Base-by-base conservation (phyloP, 2,113 vertebrate species). In the Aegithalos caudatus region DNA sequence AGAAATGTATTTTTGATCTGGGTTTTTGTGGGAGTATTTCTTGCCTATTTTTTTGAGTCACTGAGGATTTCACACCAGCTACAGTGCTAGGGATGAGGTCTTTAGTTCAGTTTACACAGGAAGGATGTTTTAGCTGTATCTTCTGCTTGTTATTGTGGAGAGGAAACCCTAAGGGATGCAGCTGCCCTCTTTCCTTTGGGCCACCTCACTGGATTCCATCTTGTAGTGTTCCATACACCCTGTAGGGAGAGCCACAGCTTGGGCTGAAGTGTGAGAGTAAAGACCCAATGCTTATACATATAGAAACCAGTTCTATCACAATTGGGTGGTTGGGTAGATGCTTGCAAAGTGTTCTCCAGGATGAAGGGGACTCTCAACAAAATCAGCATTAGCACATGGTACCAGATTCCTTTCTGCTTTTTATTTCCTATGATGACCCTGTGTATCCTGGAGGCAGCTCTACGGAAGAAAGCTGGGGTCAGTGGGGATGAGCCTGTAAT, bases 171-270 rank as follows among this genome's bases (percentile, higher is more conserved):
- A 37, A 85, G 23, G 21, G 29, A 42, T 45, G 23, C 31, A 76
- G 37, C 25, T 53, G 18, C 6, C 13, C 14, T 62, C 31, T 70
- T 77, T 70, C 24, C 29, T 60, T 64, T 51, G 56, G 28, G 42
- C 11, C 11, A 38, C 21, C 14, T 73, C 10, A n/a, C 14, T 50
- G 1, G 3, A 31, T 80, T 90, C 64, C 0, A 0, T 35, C 25
- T 58, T 35, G 65, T 29, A 37, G 6, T 31, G 27, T 51, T 38
- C 31, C 35, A 31, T 1, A 1, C 17, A 57, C 27, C 17, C 22
- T 71, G 33, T 9, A 54, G 42, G 35, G 13, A 81, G 18, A 90
- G 9, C n/a, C 20, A 6, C 0, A 4, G 25, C 29, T 80, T 9
- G 4, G 53, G 45, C 29, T 65, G 79, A 47, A 85, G 56, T 54